Evolutionary conservation across 2,888 invertebrate species (phyloP).

Genomic region (Ochropacha duplaris): DNA sequence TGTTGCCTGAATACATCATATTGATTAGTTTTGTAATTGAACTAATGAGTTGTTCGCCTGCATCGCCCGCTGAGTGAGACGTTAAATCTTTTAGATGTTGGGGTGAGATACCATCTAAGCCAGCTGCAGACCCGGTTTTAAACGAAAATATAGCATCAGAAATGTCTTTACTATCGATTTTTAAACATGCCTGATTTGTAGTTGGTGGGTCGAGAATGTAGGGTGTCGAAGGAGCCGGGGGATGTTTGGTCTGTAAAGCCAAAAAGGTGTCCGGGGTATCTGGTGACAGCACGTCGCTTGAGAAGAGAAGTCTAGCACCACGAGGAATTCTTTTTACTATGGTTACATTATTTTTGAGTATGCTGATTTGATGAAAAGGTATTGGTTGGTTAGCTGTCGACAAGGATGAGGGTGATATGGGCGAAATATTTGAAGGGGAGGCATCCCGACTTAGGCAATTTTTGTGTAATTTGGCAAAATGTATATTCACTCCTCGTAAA

Average conservation of each 20-base stretch:
- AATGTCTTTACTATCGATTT: background rate
- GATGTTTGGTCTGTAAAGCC: conserved; percentile 6
- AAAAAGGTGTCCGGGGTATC: background rate
- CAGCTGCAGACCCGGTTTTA: conserved; percentile 1
- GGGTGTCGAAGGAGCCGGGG: conserved; percentile 3
- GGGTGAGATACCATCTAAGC: conserved; percentile 4
- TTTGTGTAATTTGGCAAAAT: conserved; percentile 11
- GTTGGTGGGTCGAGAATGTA: conserved; percentile 6
- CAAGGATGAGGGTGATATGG: conserved; percentile 8
- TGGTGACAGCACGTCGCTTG: conserved; percentile 1
- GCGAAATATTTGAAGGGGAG: conserved; percentile 9
- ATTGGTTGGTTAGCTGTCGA: conserved; percentile 11
- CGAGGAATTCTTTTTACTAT: conserved; percentile 10
- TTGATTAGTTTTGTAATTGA: conserved; percentile 2
- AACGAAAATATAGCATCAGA: background rate
- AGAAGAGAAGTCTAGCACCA: conserved; percentile 7
- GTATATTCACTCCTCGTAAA: conserved; percentile 14
- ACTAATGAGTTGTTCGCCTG: background rate
- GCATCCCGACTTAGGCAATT: conserved; percentile 10
- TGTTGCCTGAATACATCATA: too few species aligned
- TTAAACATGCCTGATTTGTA: conserved; percentile 3
- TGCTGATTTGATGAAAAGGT: conserved; percentile 5
- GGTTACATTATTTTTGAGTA: conserved; percentile 6
- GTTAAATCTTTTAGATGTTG: conserved; percentile 7
- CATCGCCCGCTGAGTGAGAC: background rate